Conservation (phyloP, 1,140 invertebrate species). For the Bicyclus anynana region DNA sequence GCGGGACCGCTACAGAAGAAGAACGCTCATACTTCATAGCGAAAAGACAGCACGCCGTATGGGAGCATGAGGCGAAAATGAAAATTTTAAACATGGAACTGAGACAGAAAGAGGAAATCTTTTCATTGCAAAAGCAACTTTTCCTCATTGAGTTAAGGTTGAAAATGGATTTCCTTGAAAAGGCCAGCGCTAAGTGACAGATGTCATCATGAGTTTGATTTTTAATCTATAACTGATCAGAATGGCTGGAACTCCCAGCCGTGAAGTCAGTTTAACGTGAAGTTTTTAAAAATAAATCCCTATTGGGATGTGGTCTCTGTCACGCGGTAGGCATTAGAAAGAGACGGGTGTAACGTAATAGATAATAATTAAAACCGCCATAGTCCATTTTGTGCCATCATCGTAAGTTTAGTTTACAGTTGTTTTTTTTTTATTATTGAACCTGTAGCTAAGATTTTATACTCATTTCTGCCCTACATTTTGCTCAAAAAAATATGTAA, state of each 20-base stretch:
- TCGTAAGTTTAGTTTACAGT: slow-evolving; percentile 4
- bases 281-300: background rate
- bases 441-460: background rate
- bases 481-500: background rate
- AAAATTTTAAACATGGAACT: slow-evolving; percentile 74
- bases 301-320: slow-evolving; percentile 6
- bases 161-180: slow-evolving; percentile 77
- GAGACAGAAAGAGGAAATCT: slow-evolving; percentile 73
- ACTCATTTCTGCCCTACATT: slow-evolving; percentile 5
- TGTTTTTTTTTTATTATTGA: slow-evolving; percentile 1
- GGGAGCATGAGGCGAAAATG: slow-evolving; percentile 75
- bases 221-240: background rate
- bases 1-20: slow-evolving; percentile 57
- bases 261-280: background rate
- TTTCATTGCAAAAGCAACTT: slow-evolving; percentile 73
- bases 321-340: background rate
- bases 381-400: slow-evolving; percentile 35
- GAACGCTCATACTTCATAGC: slow-evolving; percentile 69
- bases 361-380: slow-evolving; percentile 11
- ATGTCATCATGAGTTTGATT: background rate
- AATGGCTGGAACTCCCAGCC: background rate
- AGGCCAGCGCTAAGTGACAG: slow-evolving; percentile 67
- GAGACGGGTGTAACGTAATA: slow-evolving; percentile 5
- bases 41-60: slow-evolving; percentile 71
- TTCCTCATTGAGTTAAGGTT: slow-evolving; percentile 72